A percentile compares a stretch with the other conserved stretches of the same genome.
Conservation (phyloP, 92 coral and sea anemone species). For the Porites cylindrica region DNA sequence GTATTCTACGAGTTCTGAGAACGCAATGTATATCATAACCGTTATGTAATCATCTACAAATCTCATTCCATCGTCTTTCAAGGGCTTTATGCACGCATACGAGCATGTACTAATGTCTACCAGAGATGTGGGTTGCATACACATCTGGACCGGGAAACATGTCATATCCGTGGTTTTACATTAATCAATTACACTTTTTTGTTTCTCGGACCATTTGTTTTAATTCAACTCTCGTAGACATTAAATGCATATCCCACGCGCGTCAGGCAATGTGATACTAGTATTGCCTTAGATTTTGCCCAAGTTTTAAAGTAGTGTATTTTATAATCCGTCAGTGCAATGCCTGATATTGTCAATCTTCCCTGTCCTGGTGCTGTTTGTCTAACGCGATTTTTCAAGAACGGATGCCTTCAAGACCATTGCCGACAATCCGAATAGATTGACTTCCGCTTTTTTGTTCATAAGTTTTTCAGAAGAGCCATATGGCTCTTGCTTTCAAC, state of each 20-base stretch:
- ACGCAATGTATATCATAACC: too few relatives aligned
- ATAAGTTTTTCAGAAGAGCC: neutral
- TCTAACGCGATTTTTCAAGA: neutral
- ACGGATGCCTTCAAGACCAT: neutral
- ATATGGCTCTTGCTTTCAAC: neutral
- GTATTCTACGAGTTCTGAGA: too few relatives aligned
- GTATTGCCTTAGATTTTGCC: neutral
- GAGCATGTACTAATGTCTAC: neutral
- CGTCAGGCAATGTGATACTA: neutral
- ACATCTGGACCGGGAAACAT: slow-evolving; percentile 7
- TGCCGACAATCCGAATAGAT: neutral
- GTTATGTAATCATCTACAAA: too few relatives aligned
- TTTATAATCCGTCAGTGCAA: neutral
- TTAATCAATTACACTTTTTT: neutral
- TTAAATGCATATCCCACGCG: neutral
- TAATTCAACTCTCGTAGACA: neutral
- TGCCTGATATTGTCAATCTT: neutral
- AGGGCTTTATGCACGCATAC: neutral
- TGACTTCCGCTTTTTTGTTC: slow-evolving; percentile 15
- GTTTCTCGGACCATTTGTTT: neutral
- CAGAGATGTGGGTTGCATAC: neutral
- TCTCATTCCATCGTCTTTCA: too few relatives aligned
- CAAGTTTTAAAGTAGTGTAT: neutral
- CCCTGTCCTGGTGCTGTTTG: neutral
- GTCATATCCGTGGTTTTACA: slow-evolving; percentile 20